Base-by-base conservation (phyloP, 2,888 invertebrate species). In the Siphonodentalium dalli region DNA sequence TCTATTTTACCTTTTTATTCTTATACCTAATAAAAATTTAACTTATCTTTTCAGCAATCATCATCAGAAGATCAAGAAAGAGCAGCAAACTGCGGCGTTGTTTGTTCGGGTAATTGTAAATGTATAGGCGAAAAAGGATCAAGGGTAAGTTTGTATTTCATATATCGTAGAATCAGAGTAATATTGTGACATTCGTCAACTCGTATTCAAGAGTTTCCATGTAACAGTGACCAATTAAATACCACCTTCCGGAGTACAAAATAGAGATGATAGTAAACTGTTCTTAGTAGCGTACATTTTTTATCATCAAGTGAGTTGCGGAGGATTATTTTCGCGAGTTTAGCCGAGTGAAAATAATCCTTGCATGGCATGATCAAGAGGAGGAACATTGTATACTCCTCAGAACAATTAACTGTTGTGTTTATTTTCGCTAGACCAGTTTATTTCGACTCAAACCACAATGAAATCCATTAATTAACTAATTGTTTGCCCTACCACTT, bases 81-180 rank as follows among this genome's bases (percentile, higher is more conserved):
- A 1, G 46, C 49, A 9, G 56, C 60, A 37, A 67, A 67, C 58
- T 71, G 72, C 55, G 71, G 72, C 23, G 63, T 47, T 20, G 62
- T 64, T 21, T 74, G 74, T 55, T 57, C 61, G 20, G 61, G 54
- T 13, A 53, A 46, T 24, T 75, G 75, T 57, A 71, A 60, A 63
- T 75, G 75, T 68, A 55, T 74, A 31, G 75, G 75, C 40, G 75
- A 75, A 46, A 75, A 75, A 61, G 75, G 75, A 52, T 71, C 72
- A 27, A 54, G 75, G 61, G 75, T 75, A 66, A 68, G 72, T 61
- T 21, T 23, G 20, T 37, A 18, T 7, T 31, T n/a, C 26, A 24
- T 41, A 8, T 27, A 26, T 20, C 13, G 21, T 1, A 38, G 4
- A 38, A 6, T n/a, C 24, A n/a, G 15, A n/a, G 27, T 35, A 13